Conservation (phyloP, 1,140 invertebrate genomes). For the Trichogramma pretiosum region DNA sequence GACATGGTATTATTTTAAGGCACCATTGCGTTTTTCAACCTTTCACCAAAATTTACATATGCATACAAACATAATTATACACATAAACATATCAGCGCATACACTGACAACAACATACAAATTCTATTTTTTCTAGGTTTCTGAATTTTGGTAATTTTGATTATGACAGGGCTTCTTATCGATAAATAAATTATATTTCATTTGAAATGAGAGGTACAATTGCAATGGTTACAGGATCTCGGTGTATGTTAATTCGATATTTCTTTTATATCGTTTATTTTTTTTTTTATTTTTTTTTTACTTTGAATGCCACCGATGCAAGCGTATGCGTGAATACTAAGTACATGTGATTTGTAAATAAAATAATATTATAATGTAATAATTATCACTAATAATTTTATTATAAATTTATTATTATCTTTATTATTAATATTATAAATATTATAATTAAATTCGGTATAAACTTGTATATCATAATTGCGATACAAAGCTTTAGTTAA, state of each 20-base stretch:
- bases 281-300: constrained; percentile 24
- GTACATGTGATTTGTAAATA: constrained; percentile 28
- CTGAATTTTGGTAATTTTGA: background rate
- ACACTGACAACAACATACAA: background rate
- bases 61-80: background rate
- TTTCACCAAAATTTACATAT: background rate
- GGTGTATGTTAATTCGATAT: constrained; percentile 39
- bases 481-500: background rate
- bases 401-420: background rate
- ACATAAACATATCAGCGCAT: background rate
- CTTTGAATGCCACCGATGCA: constrained; percentile 23
- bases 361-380: constrained; percentile 18
- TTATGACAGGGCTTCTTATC: background rate
- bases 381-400: constrained; percentile 10
- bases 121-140: background rate
- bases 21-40: constrained; percentile 36
- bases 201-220: constrained; percentile 12
- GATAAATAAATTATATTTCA: background rate
- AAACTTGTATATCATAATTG: too few species aligned
- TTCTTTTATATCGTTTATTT: constrained; percentile 29
- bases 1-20: constrained; percentile 44
- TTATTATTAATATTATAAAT: background rate
- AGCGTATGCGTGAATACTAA: constrained; percentile 23
- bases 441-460: too few species aligned
- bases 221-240: constrained; percentile 39